Percentiles rank a stretch among this genome's conserved stretches.
phyloP scores from a whole-genome alignment of 2,113 vertebrate species.

The Rattus rattus region DNA sequence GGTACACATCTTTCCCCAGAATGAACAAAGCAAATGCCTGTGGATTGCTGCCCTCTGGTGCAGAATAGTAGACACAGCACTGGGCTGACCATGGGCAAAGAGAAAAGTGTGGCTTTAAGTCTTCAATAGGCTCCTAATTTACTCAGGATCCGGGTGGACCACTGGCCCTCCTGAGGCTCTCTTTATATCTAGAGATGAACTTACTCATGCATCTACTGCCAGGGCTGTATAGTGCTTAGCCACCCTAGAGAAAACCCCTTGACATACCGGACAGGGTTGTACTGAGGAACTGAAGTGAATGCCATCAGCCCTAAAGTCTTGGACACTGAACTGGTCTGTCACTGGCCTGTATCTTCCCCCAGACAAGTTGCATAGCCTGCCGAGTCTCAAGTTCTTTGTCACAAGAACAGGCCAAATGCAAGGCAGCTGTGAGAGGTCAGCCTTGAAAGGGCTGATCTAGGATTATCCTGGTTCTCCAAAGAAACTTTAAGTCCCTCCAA shows the following conservation, averaged over 20 bases:
- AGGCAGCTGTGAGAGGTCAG: neutral
- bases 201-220: neutral
- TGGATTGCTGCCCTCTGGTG: constrained; percentile 74
- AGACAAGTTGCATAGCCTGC: neutral
- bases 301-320: neutral
- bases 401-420: neutral
- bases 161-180: neutral
- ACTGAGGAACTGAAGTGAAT: neutral
- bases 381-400: neutral
- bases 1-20: neutral
- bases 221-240: neutral
- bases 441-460: neutral
- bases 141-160: neutral
- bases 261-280: neutral
- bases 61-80: neutral
- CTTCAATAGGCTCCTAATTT: neutral
- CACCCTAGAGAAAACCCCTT: neutral
- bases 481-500: neutral
- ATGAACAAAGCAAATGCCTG: constrained; percentile 19
- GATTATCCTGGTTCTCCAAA: neutral
- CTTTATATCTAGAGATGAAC: neutral
- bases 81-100: neutral
- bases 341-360: neutral
- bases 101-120: neutral
- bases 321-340: neutral